A percentile compares a stretch with the other conserved stretches of the same genome.
These are phyloP conservation scores for Callipepla squamata DNA, from an alignment of 2,113 vertebrate genomes.

Conservation along the genomic window DNA sequence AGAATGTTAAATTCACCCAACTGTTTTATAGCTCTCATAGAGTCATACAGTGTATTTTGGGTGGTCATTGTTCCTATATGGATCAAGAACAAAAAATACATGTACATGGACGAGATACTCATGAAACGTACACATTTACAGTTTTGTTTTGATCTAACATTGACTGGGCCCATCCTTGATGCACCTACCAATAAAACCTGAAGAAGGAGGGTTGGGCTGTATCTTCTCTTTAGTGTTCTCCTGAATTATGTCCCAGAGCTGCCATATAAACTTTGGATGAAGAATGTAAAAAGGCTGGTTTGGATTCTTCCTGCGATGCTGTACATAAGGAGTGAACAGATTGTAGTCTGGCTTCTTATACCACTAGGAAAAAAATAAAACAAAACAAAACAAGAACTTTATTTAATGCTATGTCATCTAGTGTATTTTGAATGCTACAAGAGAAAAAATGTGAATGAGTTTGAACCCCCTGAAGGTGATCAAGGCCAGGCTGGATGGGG, in stretches of 20 bases:
- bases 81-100: background rate
- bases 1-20: background rate
- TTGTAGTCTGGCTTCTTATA: constrained; percentile 96
- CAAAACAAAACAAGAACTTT: background rate
- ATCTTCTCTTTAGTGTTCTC: constrained; percentile 95
- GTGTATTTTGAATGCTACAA: background rate
- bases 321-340: constrained; percentile 91
- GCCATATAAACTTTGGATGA: constrained; percentile 95
- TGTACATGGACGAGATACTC: background rate
- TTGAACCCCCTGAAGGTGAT: background rate
- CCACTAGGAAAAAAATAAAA: constrained; percentile 82
- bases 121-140: background rate
- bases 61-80: background rate
- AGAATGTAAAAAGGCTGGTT: constrained; percentile 95
- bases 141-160: background rate
- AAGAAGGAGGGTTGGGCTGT: constrained; percentile 97
- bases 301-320: constrained; percentile 88
- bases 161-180: background rate
- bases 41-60: background rate
- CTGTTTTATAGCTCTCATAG: background rate
- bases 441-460: background rate
- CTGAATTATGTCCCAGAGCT: constrained; percentile 97
- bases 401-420: background rate
- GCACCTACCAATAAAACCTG: constrained; percentile 94
- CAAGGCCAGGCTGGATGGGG: background rate